Conservation (phyloP, 2,113 vertebrate species). For the Dromaius novaehollandiae region DNA sequence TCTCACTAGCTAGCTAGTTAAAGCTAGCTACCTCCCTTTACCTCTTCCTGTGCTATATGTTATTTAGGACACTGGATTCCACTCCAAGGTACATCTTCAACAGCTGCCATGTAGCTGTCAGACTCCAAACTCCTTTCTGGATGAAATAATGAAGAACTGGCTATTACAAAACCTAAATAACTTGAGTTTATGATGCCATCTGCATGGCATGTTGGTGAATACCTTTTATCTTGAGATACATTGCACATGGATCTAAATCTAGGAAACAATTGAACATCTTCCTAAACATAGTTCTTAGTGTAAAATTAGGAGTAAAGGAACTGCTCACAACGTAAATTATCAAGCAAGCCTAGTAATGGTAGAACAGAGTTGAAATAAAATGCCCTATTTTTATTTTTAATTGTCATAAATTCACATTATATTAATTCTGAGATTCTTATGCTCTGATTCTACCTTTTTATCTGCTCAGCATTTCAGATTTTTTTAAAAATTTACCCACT, state of each 20-base stretch:
- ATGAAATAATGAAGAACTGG: not conserved
- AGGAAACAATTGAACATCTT: not conserved
- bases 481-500: not conserved
- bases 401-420: not conserved
- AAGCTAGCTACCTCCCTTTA: not conserved
- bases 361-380: not conserved
- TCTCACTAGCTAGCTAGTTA: not conserved
- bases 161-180: not conserved
- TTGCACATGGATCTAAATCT: not conserved
- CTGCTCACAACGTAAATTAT: not conserved
- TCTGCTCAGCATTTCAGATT: not conserved
- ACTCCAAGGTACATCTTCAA: not conserved
- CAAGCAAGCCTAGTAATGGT: not conserved
- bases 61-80: not conserved
- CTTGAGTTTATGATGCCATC: not conserved
- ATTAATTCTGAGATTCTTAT: not conserved
- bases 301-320: not conserved
- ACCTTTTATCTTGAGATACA: not conserved
- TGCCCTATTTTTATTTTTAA: not conserved
- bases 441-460: not conserved
- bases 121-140: not conserved
- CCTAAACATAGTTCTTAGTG: not conserved
- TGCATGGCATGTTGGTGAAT: not conserved
- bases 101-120: not conserved
- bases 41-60: rapidly evolving